These are phyloP conservation scores for Ectemnius continuus DNA, from an alignment of 2,888 invertebrate genomes.

Conservation along the genomic window DNA sequence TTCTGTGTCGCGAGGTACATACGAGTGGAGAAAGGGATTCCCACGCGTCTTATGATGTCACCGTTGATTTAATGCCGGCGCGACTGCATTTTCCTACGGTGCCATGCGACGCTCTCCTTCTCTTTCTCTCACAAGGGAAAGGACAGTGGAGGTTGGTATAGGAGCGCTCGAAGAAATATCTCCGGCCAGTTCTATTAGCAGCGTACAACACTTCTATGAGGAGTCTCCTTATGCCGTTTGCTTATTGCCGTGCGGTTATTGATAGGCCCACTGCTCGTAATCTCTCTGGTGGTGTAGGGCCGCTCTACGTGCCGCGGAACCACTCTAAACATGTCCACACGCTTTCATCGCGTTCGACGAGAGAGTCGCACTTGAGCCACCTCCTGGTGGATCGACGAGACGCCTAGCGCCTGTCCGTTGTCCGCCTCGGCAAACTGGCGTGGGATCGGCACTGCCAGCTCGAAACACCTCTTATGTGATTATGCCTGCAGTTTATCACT, in stretches of 20 bases:
- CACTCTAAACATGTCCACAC: neutral
- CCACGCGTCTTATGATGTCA: slow-evolving; percentile 45
- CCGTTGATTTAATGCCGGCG: slow-evolving; percentile 43
- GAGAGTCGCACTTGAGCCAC: neutral
- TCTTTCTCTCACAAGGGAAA: neutral
- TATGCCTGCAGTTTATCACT: too few species aligned
- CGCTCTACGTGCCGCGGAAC: too few species aligned
- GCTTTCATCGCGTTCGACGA: slow-evolving; percentile 2
- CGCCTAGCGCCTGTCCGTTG: too few species aligned
- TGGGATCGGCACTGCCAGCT: too few species aligned
- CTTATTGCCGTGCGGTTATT: neutral
- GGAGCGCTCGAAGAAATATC: too few species aligned
- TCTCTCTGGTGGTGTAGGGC: neutral
- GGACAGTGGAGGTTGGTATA: neutral
- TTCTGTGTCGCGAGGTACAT: slow-evolving; percentile 24
- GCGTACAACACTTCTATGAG: neutral
- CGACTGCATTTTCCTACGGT: slow-evolving; percentile 23
- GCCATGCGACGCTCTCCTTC: neutral
- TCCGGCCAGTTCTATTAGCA: too few species aligned
- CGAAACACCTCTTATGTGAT: too few species aligned
- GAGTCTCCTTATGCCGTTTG: neutral
- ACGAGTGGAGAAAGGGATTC: slow-evolving; percentile 26
- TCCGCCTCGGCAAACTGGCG: too few species aligned
- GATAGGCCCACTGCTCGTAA: slow-evolving; percentile 8
- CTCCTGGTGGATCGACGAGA: neutral